Conservation (phyloP, 2,113 vertebrate species). For the Cisticola juncidis region DNA sequence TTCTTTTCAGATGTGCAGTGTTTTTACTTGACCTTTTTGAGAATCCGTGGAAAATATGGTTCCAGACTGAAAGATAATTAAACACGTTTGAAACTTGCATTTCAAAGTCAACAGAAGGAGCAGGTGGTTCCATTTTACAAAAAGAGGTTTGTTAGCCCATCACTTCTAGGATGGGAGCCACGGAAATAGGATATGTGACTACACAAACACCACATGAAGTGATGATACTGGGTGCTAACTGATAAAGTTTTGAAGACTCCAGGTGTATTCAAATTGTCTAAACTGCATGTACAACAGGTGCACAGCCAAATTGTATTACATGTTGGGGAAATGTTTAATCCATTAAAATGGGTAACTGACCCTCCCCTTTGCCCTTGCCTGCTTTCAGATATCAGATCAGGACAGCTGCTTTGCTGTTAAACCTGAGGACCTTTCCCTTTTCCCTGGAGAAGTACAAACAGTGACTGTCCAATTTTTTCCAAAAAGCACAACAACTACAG, state of each 20-base stretch:
- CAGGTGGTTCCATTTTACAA: background rate
- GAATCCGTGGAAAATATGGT: background rate
- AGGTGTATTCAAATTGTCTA: background rate
- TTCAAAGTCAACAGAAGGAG: background rate
- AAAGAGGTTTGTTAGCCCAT: background rate
- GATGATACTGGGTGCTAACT: background rate
- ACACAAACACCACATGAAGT: background rate
- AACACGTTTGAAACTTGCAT: background rate
- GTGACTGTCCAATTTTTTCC: conserved; percentile 82
- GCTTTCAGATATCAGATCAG: conserved; percentile 73
- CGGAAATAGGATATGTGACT: background rate
- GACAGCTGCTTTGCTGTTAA: conserved; percentile 82
- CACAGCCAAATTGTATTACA: background rate
- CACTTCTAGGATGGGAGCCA: background rate
- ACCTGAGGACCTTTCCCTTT: conserved; percentile 82
- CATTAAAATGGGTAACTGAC: background rate
- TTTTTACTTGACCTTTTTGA: background rate
- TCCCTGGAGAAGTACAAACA: conserved; percentile 81
- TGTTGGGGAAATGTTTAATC: background rate
- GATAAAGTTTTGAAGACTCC: background rate
- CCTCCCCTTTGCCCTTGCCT: background rate
- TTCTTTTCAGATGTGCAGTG: background rate
- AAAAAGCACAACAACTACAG: conserved; percentile 52
- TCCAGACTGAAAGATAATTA: background rate
- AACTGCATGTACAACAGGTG: background rate